phyloP scores from a whole-genome alignment of 2,888 invertebrate genomes.

The Cephalotes varians region DNA sequence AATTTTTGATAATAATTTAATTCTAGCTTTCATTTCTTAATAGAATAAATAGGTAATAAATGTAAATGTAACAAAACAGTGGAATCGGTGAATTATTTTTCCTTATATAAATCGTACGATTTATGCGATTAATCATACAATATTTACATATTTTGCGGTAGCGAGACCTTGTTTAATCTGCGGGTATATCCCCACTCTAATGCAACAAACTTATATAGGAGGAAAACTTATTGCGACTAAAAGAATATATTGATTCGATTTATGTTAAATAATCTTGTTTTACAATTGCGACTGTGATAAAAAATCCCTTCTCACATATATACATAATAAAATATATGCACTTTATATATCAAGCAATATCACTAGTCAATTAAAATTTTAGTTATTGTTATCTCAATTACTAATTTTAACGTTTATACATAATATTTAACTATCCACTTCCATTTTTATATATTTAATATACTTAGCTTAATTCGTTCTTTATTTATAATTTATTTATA shows the following conservation, averaged over 20 bases:
- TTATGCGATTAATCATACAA: too few species aligned
- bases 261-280: not conserved
- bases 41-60: not conserved
- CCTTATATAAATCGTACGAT: not conserved
- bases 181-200: not conserved
- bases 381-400: not conserved
- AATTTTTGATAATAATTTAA: not conserved
- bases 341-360: not conserved
- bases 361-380: not conserved
- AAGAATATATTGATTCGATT: not conserved
- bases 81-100: constrained; percentile 14
- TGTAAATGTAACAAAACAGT: not conserved
- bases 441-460: not conserved
- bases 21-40: not conserved
- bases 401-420: not conserved
- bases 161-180: not conserved
- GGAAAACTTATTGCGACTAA: not conserved
- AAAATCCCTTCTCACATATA: not conserved
- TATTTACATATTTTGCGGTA: not conserved
- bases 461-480: not conserved
- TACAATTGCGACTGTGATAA: not conserved
- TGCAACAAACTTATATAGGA: not conserved
- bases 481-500: not conserved
- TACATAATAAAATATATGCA: not conserved
- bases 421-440: not conserved